Base-by-base conservation (phyloP, 2,113 vertebrate species). In the Bubo blakistoni region DNA sequence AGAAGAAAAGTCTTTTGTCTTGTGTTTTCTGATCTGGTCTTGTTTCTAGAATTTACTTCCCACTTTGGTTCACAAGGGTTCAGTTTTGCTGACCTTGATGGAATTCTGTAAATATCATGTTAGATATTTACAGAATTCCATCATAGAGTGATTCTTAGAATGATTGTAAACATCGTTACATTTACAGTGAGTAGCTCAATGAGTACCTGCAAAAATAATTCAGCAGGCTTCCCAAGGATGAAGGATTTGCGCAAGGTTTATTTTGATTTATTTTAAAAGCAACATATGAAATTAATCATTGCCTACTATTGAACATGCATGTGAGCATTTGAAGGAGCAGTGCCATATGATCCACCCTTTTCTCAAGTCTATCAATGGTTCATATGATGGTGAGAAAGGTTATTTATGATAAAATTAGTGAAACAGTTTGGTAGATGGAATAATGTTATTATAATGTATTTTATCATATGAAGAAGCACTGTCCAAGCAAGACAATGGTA, bases 191-290 rank as follows among this genome's bases (percentile, higher is more conserved):
- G 30, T 20, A 38, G 19, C 26, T 58, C 24, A 34, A 49, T 34
- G 15, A 67, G 10, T 46, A 70, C 19, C 55, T 38, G 73, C 49
- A 78, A 84, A 83, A 81, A 54, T 14, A 77, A 63, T n/a, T 71
- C 63, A 71, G 7, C 55, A 54, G 15, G 62, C 61, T 88, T n/a
- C 32, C 20, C 46, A 74, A 54, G 49, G 46, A 58, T 2, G 10
- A 71, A 71, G 18, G 72, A 66, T 32, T 67, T 81, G 51, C 29
- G 27, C 38, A 70, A 77, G 20, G 25, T 78, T 88, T 90, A 32
- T 54, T 92, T 38, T 63, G 9, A 77, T 52, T 76, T 73, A 14
- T 85, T 96, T 96, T 59, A 86, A 86, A 86, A 86, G 29, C 34
- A 69, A 65, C 17, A 29, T n/a, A n/a, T 10, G 13, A 67, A 77